Evolutionary conservation across 2,797 vertebrate genomes (phyloP).

Genomic region (Darevskia nairensis): DNA sequence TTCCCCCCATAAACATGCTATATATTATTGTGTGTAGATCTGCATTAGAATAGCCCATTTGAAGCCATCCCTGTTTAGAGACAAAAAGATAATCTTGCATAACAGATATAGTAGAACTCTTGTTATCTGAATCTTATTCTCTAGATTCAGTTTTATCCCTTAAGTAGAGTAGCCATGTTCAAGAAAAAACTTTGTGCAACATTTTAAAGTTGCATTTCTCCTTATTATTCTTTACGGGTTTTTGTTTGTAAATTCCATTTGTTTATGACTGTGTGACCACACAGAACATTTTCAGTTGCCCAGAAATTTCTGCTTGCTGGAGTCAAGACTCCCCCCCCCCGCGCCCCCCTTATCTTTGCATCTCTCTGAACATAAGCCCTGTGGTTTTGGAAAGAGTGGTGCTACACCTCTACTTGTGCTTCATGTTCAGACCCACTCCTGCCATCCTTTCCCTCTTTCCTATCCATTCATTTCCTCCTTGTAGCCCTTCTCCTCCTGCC

Average conservation of each 20-base stretch:
- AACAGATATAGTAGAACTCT: not conserved
- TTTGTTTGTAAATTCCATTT: not conserved
- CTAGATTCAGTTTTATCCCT: not conserved
- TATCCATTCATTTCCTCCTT: not conserved
- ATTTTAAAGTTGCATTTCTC: not conserved
- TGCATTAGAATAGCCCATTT: not conserved
- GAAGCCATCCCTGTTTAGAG: not conserved
- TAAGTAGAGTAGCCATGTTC: not conserved
- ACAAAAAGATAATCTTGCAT: not conserved
- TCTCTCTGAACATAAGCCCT: not conserved
- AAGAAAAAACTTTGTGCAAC: not conserved
- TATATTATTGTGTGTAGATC: not conserved
- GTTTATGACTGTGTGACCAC: not conserved
- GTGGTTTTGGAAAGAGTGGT: not conserved
- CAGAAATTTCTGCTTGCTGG: not conserved
- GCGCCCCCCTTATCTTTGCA: not conserved
- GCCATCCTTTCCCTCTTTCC: not conserved
- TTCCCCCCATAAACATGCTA: slow-evolving; percentile 60
- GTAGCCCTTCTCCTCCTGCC: not conserved
- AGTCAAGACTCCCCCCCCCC: not conserved
- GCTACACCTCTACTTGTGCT: not conserved
- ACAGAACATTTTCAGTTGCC: not conserved
- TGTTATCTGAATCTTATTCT: not conserved
- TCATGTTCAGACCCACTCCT: not conserved
- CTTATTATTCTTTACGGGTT: not conserved